These are phyloP conservation scores for Busseola fusca DNA, from an alignment of 2,888 invertebrate genomes.

Conservation along the genomic window DNA sequence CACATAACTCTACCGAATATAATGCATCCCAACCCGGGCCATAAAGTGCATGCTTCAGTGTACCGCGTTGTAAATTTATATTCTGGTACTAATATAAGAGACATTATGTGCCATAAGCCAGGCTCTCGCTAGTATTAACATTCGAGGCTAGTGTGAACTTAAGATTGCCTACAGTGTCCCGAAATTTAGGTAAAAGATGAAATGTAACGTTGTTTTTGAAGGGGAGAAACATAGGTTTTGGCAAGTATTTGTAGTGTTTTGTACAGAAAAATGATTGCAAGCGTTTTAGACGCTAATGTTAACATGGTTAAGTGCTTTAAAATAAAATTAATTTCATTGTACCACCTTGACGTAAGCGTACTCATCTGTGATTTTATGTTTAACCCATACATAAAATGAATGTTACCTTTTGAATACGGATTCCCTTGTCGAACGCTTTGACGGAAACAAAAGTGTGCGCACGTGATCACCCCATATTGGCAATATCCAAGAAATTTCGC, in stretches of 20 bases:
- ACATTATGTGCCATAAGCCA: constrained; percentile 63
- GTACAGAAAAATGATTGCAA: neutral
- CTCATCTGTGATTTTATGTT: constrained; percentile 31
- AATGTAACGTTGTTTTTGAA: constrained; percentile 19
- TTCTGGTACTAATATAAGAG: constrained; percentile 64
- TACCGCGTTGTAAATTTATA: constrained; percentile 70
- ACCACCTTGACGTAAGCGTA: neutral
- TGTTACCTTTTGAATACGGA: constrained; percentile 52
- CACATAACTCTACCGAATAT: constrained; percentile 72
- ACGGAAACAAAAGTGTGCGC: constrained; percentile 84
- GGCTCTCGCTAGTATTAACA: constrained; percentile 42
- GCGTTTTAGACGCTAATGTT: neutral
- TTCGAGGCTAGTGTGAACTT: constrained; percentile 37
- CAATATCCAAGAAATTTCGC: constrained; percentile 87
- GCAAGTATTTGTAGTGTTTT: neutral
- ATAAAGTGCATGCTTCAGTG: constrained; percentile 73
- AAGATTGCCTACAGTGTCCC: constrained; percentile 31
- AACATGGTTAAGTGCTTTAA: too few species aligned
- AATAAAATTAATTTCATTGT: neutral
- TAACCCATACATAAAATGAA: constrained; percentile 44
- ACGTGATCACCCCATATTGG: constrained; percentile 86
- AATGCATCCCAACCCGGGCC: constrained; percentile 72
- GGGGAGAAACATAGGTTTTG: neutral
- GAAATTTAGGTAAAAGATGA: constrained; percentile 1
- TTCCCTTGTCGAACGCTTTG: constrained; percentile 66